Evolutionary conservation across 2,113 vertebrate genomes (phyloP), one percentile per base, ranked within the genome.

Genomic region (Menidia beryllina): DNA sequence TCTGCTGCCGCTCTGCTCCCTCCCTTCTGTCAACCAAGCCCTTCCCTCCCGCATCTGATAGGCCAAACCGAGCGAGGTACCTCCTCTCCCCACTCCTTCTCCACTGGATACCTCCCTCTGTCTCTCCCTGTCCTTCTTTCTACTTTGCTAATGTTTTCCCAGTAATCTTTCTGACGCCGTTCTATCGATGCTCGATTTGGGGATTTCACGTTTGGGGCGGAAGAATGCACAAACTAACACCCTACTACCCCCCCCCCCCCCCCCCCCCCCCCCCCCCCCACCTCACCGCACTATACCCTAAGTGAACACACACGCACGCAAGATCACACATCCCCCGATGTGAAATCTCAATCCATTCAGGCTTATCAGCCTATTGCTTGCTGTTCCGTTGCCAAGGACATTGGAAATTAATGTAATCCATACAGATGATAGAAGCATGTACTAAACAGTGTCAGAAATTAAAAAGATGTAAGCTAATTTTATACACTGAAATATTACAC

Each of bases 161-260:
- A 84, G 82, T 85, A 82, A 79, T 89, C 71, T 84, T 66, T 2
- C 62, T 71, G 86, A 88, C 87, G 87, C 88, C 81, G 82, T 76
- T 82, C 68, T 54, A 85, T 69, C 76, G 65, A 14, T 45, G 58
- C 69, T 79, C 75, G 70, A 81, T 81, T 84, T 81, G 11, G 50
- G 72, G 77, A 84, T 79, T 86, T 84, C 24, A 67, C 68, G 76
- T 69, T 69, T 27, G 36, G n/a, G 63, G 50, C 51, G 69, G 53
- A 76, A 21, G 54, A 45, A 34, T 49, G 27, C 3, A 56, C 76
- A 45, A n/a, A n/a, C 56, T 26, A 57, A 57, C 60, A 63, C 47
- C 51, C 5, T 3, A 34, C 38, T 45, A 58, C 64, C 39, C 57
- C 24, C n/a, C n/a, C n/a, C n/a, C n/a, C n/a, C n/a, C n/a, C n/a